Evolutionary conservation across 2,113 vertebrate genomes (phyloP), one percentile per base, ranked within the genome.

Genomic region (Gobiocypris rarus): DNA sequence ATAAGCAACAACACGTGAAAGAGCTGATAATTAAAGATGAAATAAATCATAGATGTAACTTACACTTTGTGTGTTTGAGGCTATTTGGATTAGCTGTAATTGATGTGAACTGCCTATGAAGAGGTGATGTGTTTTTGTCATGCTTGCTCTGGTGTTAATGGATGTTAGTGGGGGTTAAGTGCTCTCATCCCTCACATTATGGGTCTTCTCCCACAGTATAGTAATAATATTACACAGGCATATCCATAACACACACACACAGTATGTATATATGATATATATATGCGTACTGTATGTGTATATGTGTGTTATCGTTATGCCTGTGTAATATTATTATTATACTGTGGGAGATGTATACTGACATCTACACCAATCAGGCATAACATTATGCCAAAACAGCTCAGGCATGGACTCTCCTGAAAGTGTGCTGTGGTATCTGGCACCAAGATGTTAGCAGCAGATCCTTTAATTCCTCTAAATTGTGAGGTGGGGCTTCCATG

Each of bases 121-220:
- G 75, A 61, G n/a, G 75, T 41, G 41, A 54, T 77, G 52, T 58
- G 31, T 24, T 61, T 26, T 34, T 61, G 34, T 77, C 31, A 77
- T 59, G 52, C 31, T 59, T 77, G 75, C 54, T 38, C 54, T 43
- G 34, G 34, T 59, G 75, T 78, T 61, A 78, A 78, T 78, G 75
- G 75, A 26, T 59, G 77, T 71, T 56, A 17, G 31, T 56, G 17
- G 43, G 9, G 22, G 34, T 75, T 59, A 81, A 34, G 69, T 79
- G 31, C 85, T 84, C 45, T 61, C 67, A 56, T 69, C 9, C 43
- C 84, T 73, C 87, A 89, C 83, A 91, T 89, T 73, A 89, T 83
- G 91, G 50, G 78, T 63, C 1, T 85, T 80, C 89, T 41, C 48
- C 22, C 10, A 4, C 15, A 43, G 65, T 73, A 52, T 87, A 78